Conservation (phyloP, 2,797 vertebrate species). For the Clarias laeviceps region DNA sequence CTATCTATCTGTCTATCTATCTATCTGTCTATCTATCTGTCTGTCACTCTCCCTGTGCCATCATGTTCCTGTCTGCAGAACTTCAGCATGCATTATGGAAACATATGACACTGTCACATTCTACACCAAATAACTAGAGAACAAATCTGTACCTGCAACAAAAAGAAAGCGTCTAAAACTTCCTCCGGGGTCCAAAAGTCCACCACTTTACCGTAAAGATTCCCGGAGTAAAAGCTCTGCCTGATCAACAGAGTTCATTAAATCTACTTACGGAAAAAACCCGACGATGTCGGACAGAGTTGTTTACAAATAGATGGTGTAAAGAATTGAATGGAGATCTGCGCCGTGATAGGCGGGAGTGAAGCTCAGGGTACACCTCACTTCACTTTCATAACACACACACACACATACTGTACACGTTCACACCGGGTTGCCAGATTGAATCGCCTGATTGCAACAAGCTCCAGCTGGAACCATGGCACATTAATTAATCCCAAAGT, state of each 20-base stretch:
- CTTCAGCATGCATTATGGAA: not conserved
- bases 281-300: not conserved
- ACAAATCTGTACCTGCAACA: not conserved
- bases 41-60: not conserved
- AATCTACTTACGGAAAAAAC: not conserved
- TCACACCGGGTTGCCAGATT: conserved; percentile 20
- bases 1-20: too few relatives aligned
- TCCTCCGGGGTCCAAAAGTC: not conserved
- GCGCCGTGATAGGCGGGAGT: not conserved
- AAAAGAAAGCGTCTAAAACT: not conserved
- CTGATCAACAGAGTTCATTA: too few relatives aligned
- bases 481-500: not conserved
- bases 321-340: not conserved
- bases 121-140: not conserved
- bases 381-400: not conserved
- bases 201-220: not conserved
- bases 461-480: not conserved
- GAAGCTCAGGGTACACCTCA: not conserved
- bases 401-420: not conserved
- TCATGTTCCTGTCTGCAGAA: not conserved
- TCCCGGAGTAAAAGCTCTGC: not conserved
- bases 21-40: too few relatives aligned
- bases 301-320: not conserved
- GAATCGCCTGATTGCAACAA: too few relatives aligned
- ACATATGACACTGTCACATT: not conserved